Base-by-base conservation (phyloP, 2,888 invertebrate species). In the Odontothrips loti region DNA sequence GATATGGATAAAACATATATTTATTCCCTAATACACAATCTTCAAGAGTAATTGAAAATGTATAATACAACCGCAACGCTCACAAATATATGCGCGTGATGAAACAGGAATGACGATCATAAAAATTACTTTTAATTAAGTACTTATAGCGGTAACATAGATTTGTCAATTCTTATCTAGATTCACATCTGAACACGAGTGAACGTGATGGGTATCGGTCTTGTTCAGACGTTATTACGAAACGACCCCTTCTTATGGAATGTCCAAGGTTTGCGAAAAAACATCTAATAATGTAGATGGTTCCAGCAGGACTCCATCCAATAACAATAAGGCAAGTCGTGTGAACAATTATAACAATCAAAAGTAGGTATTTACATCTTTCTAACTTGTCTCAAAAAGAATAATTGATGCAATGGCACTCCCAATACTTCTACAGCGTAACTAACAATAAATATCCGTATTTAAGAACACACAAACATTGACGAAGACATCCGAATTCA, bases 391-490 rank as follows among this genome's bases (percentile, higher is more conserved):
- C 27, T 75, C 68, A 23, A 2, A 58, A 17, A 12, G n/a, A 58
- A 58, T 58, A 12, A 75, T 75, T 75, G 68, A 23, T 75, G 68
- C 10, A 75, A 75, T 75, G 23, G 68, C 68, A 75, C 68, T 75
- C 58, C 17, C 27, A 75, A 27, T 75, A 12, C 9, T 75, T 75
- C 68, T 75, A 75, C 68, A 75, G 68, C 68, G 23, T 27, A 75
- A 75, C 68, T 75, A 75, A 23, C 27, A 75, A 75, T 75, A 75
- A 75, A 75, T 75, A 75, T 75, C 23, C 23, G 12, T 75, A 58
- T 17, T 15, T 20, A 17, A 6, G n/a, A 15, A 58, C 34, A 58
- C n/a, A 58, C 58, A 58, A 20, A 58, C 8, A 58, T 58, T n/a
- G 58, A 58, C 58, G 58, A 58, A 58, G 58, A 20, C 58, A 58